phyloP scores from a whole-genome alignment of 2,797 vertebrate species.

The Acomys russatus region DNA sequence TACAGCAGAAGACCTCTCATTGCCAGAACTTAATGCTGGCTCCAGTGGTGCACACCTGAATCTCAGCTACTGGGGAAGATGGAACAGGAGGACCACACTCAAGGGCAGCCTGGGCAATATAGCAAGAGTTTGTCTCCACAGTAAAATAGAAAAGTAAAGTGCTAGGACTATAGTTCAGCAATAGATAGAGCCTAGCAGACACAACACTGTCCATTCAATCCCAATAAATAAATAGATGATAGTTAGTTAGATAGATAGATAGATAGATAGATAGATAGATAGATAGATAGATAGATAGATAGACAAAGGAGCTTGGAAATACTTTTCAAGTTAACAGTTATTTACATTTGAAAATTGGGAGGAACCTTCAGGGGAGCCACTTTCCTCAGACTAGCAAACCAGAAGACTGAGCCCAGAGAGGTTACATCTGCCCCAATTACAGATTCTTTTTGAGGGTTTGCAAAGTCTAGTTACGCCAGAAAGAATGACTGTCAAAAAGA shows the following conservation, averaged over 20 bases:
- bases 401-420: conserved; percentile 48
- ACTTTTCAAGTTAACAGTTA: conserved; percentile 38
- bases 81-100: too few species aligned
- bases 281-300: too few species aligned
- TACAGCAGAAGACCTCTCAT: conserved; percentile 24
- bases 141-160: neutral
- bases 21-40: neutral
- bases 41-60: neutral
- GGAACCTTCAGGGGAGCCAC: neutral
- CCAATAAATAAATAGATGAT: neutral
- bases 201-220: neutral
- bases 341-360: conserved; percentile 2
- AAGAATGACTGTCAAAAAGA: conserved; percentile 54
- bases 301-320: neutral
- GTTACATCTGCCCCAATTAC: conserved; percentile 6
- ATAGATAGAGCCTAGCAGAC: neutral
- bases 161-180: neutral
- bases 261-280: too few species aligned
- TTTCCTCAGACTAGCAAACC: conserved; percentile 3
- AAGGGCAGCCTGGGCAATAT: neutral
- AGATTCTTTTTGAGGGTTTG: conserved; percentile 34
- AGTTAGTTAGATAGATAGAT: too few species aligned
- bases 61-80: too few species aligned
- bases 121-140: neutral
- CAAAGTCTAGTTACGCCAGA: conserved; percentile 55